Evolutionary conservation across 1,140 invertebrate species (phyloP).

Genomic region (Drosophila trapezifrons): DNA sequence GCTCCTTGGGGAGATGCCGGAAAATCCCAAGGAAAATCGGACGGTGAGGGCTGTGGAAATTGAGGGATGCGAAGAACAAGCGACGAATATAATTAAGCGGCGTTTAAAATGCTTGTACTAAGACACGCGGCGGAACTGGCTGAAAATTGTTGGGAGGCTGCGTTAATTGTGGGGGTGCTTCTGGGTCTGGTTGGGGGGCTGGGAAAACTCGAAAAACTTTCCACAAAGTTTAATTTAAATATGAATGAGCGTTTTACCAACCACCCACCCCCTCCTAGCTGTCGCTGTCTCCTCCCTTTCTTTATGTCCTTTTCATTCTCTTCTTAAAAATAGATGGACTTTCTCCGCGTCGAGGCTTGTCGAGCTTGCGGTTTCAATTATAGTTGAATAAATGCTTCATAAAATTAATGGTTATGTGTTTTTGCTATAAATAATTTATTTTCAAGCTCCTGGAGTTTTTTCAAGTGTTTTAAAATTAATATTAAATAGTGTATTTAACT

Average conservation of each 20-base stretch:
- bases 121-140: constrained; percentile 3
- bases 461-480: too few species aligned
- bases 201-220: constrained; percentile 58
- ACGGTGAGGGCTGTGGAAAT: neutral
- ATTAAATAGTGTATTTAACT: too few species aligned
- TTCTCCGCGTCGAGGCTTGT: neutral
- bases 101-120: constrained; percentile 78
- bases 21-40: neutral
- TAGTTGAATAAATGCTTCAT: constrained; percentile 2
- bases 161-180: constrained; percentile 20
- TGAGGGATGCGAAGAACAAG: constrained; percentile 9
- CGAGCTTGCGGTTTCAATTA: constrained; percentile 18
- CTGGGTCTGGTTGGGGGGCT: neutral
- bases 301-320: neutral
- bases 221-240: constrained; percentile 79
- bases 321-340: constrained; percentile 19
- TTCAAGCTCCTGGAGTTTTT: neutral
- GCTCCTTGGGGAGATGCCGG: constrained; percentile 48
- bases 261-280: neutral
- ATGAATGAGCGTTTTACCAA: constrained; percentile 62
- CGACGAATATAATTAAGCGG: constrained; percentile 78
- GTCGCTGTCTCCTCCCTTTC: neutral
- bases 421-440: neutral
- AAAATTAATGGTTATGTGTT: neutral
- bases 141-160: constrained; percentile 16